Evolutionary conservation across 2,888 invertebrate genomes (phyloP).

Genomic region (Escarpia spicata): DNA sequence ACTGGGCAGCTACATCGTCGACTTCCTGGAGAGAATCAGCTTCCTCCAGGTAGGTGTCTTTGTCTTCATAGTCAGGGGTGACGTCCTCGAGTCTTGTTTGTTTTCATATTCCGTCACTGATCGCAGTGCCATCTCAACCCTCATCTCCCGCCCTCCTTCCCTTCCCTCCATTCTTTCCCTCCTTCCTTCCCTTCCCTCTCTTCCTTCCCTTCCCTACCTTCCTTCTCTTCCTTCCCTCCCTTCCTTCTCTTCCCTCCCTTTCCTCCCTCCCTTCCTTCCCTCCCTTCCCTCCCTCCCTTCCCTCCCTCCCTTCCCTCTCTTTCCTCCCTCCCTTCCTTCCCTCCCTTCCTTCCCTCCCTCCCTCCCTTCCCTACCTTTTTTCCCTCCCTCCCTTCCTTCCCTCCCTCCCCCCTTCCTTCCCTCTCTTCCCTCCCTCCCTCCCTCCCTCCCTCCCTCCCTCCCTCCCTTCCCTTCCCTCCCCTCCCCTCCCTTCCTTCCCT

Average conservation of each 20-base stretch:
- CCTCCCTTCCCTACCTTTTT: too few species aligned
- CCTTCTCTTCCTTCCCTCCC: too few species aligned
- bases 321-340: background rate
- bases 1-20: slow-evolving; percentile 81
- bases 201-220: background rate
- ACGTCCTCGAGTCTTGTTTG: background rate
- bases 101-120: background rate
- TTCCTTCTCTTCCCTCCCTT: background rate
- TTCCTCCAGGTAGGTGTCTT: slow-evolving; percentile 75
- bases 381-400: slow-evolving; percentile 7
- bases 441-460: background rate
- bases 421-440: background rate
- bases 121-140: background rate
- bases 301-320: background rate
- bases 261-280: background rate
- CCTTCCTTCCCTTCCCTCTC: background rate
- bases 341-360: background rate
- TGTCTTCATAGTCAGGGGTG: background rate
- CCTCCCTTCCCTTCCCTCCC: background rate
- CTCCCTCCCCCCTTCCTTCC: background rate
- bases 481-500: background rate
- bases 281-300: background rate
- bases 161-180: background rate
- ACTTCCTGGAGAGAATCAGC: slow-evolving; percentile 79
- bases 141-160: background rate